Conservation (phyloP, 2,113 vertebrate species). For the Salminus brasiliensis region DNA sequence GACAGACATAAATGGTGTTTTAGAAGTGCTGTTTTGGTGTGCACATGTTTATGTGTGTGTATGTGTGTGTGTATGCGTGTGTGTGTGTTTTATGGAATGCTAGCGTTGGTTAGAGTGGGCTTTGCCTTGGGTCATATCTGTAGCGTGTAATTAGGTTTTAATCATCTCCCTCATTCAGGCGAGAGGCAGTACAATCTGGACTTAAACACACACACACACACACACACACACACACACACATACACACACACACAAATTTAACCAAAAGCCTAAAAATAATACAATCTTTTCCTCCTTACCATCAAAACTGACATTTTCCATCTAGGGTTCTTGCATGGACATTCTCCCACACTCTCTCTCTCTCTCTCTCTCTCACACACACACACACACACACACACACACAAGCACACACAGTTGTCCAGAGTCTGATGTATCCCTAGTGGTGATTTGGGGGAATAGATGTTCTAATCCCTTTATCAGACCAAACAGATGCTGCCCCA, state of each 20-base stretch:
- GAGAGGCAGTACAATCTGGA: slow-evolving; percentile 35
- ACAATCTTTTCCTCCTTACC: neutral
- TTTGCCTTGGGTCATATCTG: slow-evolving; percentile 55
- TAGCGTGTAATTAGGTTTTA: slow-evolving; percentile 59
- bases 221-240: slow-evolving; percentile 13
- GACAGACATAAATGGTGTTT: neutral
- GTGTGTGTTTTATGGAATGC: slow-evolving; percentile 9
- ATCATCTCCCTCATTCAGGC: slow-evolving; percentile 52
- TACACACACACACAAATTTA: neutral
- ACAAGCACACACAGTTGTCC: neutral
- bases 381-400: neutral
- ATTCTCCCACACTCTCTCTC: neutral
- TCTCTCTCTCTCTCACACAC: neutral
- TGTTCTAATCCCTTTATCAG: slow-evolving; percentile 57
- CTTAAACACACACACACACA: slow-evolving; percentile 33
- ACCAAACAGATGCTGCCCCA: slow-evolving; percentile 56
- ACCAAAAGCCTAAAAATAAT: neutral
- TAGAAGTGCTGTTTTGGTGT: neutral
- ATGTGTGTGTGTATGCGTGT: neutral
- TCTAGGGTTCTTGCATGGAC: neutral
- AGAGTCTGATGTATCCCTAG: slow-evolving; percentile 22
- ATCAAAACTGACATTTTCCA: neutral
- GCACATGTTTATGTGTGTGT: neutral
- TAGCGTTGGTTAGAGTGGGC: slow-evolving; percentile 19
- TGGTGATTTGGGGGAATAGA: slow-evolving; percentile 45